Evolutionary conservation across 2,113 vertebrate species (phyloP).

Genomic region (Eptesicus fuscus): DNA sequence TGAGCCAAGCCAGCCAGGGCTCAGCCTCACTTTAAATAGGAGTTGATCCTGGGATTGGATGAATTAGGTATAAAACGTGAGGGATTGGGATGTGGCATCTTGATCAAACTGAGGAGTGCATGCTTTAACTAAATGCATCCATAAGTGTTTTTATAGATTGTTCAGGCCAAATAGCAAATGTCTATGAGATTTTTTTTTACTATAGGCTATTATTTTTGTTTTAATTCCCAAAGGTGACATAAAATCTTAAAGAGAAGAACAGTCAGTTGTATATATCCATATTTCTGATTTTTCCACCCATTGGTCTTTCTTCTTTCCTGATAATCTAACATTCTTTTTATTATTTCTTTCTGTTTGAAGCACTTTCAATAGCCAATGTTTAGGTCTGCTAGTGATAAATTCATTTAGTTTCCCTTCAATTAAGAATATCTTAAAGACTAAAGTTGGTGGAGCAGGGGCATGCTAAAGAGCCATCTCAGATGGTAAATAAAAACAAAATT

Average conservation of each 20-base stretch:
- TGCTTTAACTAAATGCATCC: background rate
- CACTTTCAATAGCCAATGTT: background rate
- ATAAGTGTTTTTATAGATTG: background rate
- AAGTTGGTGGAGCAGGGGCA: no score
- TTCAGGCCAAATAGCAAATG: background rate
- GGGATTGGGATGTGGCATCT: background rate
- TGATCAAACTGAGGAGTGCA: background rate
- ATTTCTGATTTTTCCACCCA: background rate
- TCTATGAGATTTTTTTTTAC: background rate
- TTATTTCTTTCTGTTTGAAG: background rate
- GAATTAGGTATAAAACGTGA: background rate
- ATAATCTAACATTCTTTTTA: background rate
- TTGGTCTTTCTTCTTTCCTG: background rate
- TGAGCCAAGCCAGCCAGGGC: no score
- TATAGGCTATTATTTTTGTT: background rate
- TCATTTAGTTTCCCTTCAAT: background rate
- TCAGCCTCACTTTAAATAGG: background rate
- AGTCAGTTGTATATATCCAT: background rate
- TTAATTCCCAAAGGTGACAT: background rate
- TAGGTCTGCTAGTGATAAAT: background rate
- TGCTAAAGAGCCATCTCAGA: no score
- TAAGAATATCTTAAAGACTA: background rate
- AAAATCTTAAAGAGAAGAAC: background rate
- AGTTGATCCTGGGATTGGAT: background rate
- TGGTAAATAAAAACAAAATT: no score